Evolutionary conservation across 2,797 vertebrate species (phyloP), one percentile per base, ranked within the genome.

Genomic region (Pangasius djambal): DNA sequence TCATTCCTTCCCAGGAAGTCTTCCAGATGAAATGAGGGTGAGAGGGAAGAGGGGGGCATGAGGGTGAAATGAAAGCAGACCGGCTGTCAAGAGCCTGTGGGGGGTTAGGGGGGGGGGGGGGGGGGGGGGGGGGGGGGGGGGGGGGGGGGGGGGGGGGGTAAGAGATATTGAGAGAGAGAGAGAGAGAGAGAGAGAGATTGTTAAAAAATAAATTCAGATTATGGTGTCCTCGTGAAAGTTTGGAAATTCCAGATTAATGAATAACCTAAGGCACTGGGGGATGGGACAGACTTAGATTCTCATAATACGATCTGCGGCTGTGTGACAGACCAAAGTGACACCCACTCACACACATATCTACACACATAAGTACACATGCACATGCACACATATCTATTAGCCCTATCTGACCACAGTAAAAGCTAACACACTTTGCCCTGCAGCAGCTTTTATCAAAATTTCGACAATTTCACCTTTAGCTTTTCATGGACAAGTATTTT

Each of bases 1-100:
- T 92, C 92, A 79, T 91, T 72, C 10, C 72, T 92, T 94, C 92
- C 92, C 87, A 90, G n/a, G 91, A 94, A 93, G 92, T 92, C 57
- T 83, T 88, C 78, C 86, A 69, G 52, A 89, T 77, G 86, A 88
- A 91, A 82, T 89, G 31, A 83, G 88, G 74, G 83, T 50, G 67
- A 89, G 89, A 69, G 52, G 87, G 87, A 86, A 88, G 20, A 77
- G 82, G 75, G 40, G 44, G 50, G 88, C 18, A 5, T 16, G 16
- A 72, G 31, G 48, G 70, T 22, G 59, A 65, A 86, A 75, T 87
- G 52, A 89, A 79, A 77, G 79, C 75, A 77, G 48, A 85, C 22
- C 55, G 13, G 70, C n/a, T 63, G 55, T 57, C 78, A 57, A 57
- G 78, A 78, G 28, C 48, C 75, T 52, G 48, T n/a, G 6, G 22